These are phyloP conservation scores for Natator depressus DNA, from an alignment of 2,113 vertebrate genomes.

Conservation along the genomic window DNA sequence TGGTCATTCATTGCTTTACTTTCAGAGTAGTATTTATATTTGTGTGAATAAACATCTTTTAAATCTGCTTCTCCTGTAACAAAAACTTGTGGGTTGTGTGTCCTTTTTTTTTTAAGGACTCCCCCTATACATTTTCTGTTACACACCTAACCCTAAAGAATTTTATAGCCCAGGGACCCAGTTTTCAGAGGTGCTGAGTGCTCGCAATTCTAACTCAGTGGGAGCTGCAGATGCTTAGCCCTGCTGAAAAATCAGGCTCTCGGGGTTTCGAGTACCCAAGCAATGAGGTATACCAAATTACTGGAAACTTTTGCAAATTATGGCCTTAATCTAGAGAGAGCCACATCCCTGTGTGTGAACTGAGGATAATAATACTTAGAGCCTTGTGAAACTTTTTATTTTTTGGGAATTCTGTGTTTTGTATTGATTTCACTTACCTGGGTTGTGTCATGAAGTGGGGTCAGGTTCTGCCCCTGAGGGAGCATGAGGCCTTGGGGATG, in stretches of 20 bases:
- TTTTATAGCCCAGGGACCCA: background rate
- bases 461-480: too few relatives aligned
- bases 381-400: too few relatives aligned
- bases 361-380: background rate
- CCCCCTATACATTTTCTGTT: background rate
- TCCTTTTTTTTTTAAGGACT: background rate
- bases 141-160: background rate
- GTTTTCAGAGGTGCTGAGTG: background rate
- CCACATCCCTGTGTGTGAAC: background rate
- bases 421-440: too few relatives aligned
- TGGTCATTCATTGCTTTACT: background rate
- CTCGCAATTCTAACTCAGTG: background rate
- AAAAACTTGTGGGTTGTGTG: rapidly evolving
- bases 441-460: too few relatives aligned
- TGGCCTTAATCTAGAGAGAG: background rate
- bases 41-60: background rate
- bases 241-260: background rate
- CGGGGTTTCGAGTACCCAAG: background rate
- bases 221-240: too few relatives aligned
- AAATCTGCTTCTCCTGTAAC: background rate
- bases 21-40: background rate
- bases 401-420: too few relatives aligned
- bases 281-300: background rate
- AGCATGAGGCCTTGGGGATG: too few relatives aligned
- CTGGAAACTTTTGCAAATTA: background rate